Evolutionary conservation across 2,888 invertebrate genomes (phyloP), one percentile per base, ranked within the genome.

Genomic region (Aporophyla nigra): DNA sequence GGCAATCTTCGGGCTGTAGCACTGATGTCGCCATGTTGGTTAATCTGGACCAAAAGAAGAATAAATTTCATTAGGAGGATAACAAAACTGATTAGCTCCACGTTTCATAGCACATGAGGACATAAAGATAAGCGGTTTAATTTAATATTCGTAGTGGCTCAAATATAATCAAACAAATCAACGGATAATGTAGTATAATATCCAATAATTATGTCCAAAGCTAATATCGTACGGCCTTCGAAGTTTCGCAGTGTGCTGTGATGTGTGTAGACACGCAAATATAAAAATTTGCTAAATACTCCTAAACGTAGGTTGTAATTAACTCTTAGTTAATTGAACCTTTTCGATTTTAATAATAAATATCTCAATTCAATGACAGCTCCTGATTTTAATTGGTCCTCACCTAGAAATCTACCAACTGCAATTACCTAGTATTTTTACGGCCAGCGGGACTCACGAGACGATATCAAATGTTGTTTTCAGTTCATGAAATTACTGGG

Each of bases 21-120:
- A 96, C 96, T 84, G 96, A 95, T 24, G 96, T 96, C 69, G 96
- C 96, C 96, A 96, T 96, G 82, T 88, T 93, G 53, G 7, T 65
- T 91, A 88, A 88, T 85, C 92, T 92, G 88, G 19, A 46, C 85
- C 80, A 86, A 73, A 74, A 62, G 80, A 61, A 65, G 40, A 27
- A 40, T 27, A 46, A 7, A 27, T 61, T 63, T 58, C 16, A 21
- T 70, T 12, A 2, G 0, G 6, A 43, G n/a, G n/a, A 21, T 10
- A 43, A 43, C 43, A 51, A 51, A 19, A 33, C 49, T 2, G 43
- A 43, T 6, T 43, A 71, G 6, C 16, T 21, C 9, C 19, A n/a
- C 14, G 14, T 73, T 73, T 46, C 54, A 27, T 54, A 40, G 46
- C 33, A 40, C n/a, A 51, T 43, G 14, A 46, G 43, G 2, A 40